Evolutionary conservation across 2,888 invertebrate species (phyloP).

Genomic region (Epinotia ramella): DNA sequence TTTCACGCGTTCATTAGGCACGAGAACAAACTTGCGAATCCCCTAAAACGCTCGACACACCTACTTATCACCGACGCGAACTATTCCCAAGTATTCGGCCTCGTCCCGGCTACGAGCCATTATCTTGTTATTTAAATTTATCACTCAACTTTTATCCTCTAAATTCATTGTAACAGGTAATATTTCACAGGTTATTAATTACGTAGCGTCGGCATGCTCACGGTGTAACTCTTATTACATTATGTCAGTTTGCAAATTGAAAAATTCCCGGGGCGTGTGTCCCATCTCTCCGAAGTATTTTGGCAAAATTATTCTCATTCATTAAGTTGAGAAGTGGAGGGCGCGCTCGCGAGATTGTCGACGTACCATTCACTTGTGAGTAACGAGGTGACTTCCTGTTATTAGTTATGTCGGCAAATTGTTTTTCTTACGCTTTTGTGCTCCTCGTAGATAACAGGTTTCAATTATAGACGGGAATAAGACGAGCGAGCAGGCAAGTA

Average conservation of each 20-base stretch:
- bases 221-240: constrained; percentile 85
- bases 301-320: constrained; percentile 85
- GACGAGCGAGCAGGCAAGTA: constrained; percentile 40
- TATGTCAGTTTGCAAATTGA: constrained; percentile 85
- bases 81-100: constrained; percentile 81
- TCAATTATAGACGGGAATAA: constrained; percentile 53
- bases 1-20: constrained; percentile 84
- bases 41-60: constrained; percentile 69
- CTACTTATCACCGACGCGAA: constrained; percentile 78
- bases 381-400: constrained; percentile 83
- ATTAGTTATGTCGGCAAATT: constrained; percentile 82
- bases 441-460: constrained; percentile 57
- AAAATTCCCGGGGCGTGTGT: constrained; percentile 85
- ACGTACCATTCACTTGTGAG: constrained; percentile 82
- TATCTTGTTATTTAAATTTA: constrained; percentile 84
- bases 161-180: constrained; percentile 84
- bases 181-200: constrained; percentile 85
- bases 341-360: constrained; percentile 79
- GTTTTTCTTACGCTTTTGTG: constrained; percentile 75
- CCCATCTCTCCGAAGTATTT: constrained; percentile 84
- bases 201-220: constrained; percentile 80
- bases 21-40: constrained; percentile 78
- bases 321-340: constrained; percentile 83
- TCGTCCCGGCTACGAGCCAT: constrained; percentile 61
- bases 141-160: constrained; percentile 85